Evolutionary conservation across 2,888 invertebrate species (phyloP).

Genomic region (Onchidella celtica): DNA sequence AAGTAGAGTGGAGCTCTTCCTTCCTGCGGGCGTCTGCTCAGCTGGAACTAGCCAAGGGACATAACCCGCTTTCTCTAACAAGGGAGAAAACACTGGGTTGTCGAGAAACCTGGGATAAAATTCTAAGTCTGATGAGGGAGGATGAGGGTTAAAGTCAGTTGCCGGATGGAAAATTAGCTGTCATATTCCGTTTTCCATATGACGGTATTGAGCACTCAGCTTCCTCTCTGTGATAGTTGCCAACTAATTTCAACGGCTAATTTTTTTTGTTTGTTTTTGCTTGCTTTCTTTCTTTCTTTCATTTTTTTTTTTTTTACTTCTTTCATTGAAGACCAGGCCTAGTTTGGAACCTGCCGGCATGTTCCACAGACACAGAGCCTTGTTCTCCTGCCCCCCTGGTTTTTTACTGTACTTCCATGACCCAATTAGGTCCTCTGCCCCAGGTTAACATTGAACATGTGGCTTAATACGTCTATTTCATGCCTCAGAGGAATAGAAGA

Average conservation of each 20-base stretch:
- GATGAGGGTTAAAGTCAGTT: background rate
- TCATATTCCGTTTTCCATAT: conserved; percentile 10
- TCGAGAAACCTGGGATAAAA: background rate
- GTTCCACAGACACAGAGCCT: too few species aligned
- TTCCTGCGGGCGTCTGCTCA: conserved; percentile 17
- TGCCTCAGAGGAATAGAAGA: too few species aligned
- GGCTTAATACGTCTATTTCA: too few species aligned
- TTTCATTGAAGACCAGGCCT: too few species aligned
- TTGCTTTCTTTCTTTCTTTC: too few species aligned
- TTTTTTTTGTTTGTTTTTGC: too few species aligned
- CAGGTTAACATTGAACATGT: too few species aligned
- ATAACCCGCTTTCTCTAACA: conserved; percentile 18
- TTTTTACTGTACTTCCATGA: too few species aligned
- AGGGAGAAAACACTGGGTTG: conserved; percentile 24
- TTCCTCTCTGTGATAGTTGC: background rate
- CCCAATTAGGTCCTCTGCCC: too few species aligned
- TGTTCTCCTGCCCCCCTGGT: too few species aligned
- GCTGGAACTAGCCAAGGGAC: conserved; percentile 2
- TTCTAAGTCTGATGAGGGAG: background rate
- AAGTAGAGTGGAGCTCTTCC: conserved; percentile 22
- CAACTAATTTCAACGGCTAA: background rate
- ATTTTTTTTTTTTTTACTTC: too few species aligned
- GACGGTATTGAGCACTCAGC: background rate
- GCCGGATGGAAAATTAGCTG: background rate
- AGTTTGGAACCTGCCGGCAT: too few species aligned